Evolutionary conservation across 1,140 invertebrate species (phyloP).

Genomic region (Leptoteleia sp.): DNA sequence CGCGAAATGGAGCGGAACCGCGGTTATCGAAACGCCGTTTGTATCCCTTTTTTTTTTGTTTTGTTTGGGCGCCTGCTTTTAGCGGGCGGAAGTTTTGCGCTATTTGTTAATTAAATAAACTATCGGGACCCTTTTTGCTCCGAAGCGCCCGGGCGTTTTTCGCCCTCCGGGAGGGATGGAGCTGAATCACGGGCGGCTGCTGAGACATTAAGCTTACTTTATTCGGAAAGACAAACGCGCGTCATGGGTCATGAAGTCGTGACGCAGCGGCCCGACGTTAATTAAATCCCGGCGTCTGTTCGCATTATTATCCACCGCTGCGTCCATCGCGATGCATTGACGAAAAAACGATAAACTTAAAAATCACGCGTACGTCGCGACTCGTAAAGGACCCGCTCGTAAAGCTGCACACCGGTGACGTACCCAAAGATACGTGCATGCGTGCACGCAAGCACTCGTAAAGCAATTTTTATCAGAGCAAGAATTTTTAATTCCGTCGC

Average conservation of each 20-base stretch:
- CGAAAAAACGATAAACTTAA: constrained; percentile 63
- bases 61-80: background rate
- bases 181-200: constrained; percentile 35
- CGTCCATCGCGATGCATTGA: constrained; percentile 31
- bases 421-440: constrained; percentile 15
- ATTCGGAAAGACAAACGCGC: constrained; percentile 69
- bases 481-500: constrained; percentile 29
- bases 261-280: constrained; percentile 48
- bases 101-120: constrained; percentile 50
- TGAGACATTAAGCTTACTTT: constrained; percentile 62
- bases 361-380: constrained; percentile 51
- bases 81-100: constrained; percentile 6
- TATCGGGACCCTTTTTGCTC: background rate
- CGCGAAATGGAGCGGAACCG: background rate
- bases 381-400: constrained; percentile 36
- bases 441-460: constrained; percentile 13
- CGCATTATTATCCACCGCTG: constrained; percentile 64
- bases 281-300: constrained; percentile 70
- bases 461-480: constrained; percentile 45
- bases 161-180: background rate
- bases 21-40: constrained; percentile 27
- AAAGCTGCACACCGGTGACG: constrained; percentile 26
- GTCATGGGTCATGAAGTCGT: constrained; percentile 70
- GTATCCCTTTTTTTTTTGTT: background rate
- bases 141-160: background rate